Evolutionary conservation across 2,113 vertebrate species (phyloP), one percentile per base, ranked within the genome.

Genomic region (Cryptotis parvus): DNA sequence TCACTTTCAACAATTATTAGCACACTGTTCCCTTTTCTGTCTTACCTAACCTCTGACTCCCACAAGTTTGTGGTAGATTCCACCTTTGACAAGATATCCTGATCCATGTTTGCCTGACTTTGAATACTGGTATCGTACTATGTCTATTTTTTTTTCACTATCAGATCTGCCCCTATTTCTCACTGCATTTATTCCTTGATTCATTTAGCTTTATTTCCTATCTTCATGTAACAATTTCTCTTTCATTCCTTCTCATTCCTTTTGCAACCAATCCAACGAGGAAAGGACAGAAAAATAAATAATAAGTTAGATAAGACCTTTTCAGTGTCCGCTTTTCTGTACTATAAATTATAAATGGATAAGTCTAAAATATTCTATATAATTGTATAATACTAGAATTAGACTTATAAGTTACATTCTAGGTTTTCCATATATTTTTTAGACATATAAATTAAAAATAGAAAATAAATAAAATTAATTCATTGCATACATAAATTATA

Each of bases 261-360:
- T 6, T 52, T 24, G 68, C 37, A 26, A 92, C 29, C 29, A 33
- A 94, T 39, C 16, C 66, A 55, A 80, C 61, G 91, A 80, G 18
- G 85, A 84, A 93, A 94, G 79, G 14, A 92, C 33, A 90, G 26
- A 82, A 94, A 91, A 78, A 58, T 84, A 87, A 94, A 68, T 39
- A 86, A 65, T 26, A 89, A 93, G 11, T 58, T 93, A 72, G n/a
- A 35, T 84, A 26, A 94, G 41, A 93, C 0, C 55, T 85, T 91
- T 79, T 70, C 52, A 52, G 4, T 84, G 49, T 87, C 27, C 22
- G 33, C 66, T 68, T 90, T 4, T 80, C 74, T 94, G 14, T 87
- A 6, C 43, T 88, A 78, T 63, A 90, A 89, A 66, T 74, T 90
- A 15, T 65, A 85, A 93, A 35, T 81, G 7, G 12, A 16, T 49